These are phyloP conservation scores for Poicephalus meyeri DNA, from an alignment of 2,113 vertebrate species.

Conservation along the genomic window DNA sequence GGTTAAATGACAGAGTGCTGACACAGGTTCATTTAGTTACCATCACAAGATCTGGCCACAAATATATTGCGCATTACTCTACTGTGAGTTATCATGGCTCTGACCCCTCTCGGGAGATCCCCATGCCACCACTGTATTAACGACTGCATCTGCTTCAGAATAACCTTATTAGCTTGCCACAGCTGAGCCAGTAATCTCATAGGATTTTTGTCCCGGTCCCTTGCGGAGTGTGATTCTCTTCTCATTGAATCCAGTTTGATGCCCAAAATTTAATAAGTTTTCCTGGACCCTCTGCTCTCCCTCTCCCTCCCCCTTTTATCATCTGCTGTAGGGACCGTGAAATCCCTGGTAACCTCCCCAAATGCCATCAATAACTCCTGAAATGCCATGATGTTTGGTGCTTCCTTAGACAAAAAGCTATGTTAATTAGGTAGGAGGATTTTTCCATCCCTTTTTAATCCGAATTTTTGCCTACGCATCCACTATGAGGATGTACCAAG, in stretches of 20 bases:
- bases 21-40: slow-evolving; percentile 65
- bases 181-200: slow-evolving; percentile 82
- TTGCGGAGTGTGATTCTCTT: slow-evolving; percentile 71
- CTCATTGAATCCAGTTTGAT: slow-evolving; percentile 78
- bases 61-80: slow-evolving; percentile 74
- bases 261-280: slow-evolving; percentile 80
- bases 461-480: slow-evolving; percentile 42
- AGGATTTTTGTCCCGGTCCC: slow-evolving; percentile 74
- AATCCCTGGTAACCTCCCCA: slow-evolving; percentile 74
- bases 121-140: slow-evolving; percentile 85
- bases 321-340: slow-evolving; percentile 69
- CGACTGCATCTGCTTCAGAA: slow-evolving; percentile 83
- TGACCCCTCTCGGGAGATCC: slow-evolving; percentile 80
- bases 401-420: slow-evolving; percentile 71
- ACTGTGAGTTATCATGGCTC: slow-evolving; percentile 80
- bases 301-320: slow-evolving; percentile 67
- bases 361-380: slow-evolving; percentile 78
- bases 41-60: slow-evolving; percentile 77
- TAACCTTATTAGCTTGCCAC: slow-evolving; percentile 84
- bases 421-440: slow-evolving; percentile 71
- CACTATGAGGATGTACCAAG: slow-evolving; percentile 4
- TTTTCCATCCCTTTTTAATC: slow-evolving; percentile 41
- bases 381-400: slow-evolving; percentile 75
- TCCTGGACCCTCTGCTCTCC: slow-evolving; percentile 74
- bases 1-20: slow-evolving; percentile 19